Base-by-base conservation (phyloP, 2,797 vertebrate species). In the Columba guinea region DNA sequence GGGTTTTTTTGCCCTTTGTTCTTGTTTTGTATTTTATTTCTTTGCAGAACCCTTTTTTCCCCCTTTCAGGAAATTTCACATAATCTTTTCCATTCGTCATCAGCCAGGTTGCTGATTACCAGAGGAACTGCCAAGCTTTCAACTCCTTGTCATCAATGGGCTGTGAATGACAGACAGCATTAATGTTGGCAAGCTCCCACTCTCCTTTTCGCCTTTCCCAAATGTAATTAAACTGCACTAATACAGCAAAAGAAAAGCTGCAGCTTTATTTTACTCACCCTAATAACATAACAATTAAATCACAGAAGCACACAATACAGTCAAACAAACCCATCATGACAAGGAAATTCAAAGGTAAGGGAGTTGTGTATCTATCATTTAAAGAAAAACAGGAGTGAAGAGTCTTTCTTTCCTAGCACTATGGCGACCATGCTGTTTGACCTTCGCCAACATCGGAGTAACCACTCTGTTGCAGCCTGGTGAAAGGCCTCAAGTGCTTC, bases 101-200 rank as follows among this genome's bases (percentile, higher is more conserved):
- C 91, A 95, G 95, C 94, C 96, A 97, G 97, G 97, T 97, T 97
- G 96, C 95, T 97, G 97, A 97, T 97, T 97, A 97, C 92, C 90
- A 96, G 93, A 95, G 88, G 85, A 97, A 95, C 92, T 97, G 97
- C 96, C 97, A 97, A 97, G 96, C 95, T 97, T 97, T 97, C 97
- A 97, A 96, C 96, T 97, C 96, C 96, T 97, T 97, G 96, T 97
- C 97, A 97, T 96, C 97, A 96, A 97, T 96, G 93, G 96, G 92
- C 94, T 95, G 95, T 96, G 95, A 96, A 97, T 97, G 97, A 97
- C 97, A 97, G 96, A 96, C 96, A 97, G 96, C 92, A 96, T 95
- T 96, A 95, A 97, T 97, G 96, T 95, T 97, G 96, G 97, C 96
- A 97, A 93, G 90, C 93, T 97, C 96, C 95, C 95, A 96, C 91